Percentiles rank a stretch among this genome's conserved stretches.
Conservation (phyloP, 2,113 vertebrate species). For the Triplophysa dalaica region DNA sequence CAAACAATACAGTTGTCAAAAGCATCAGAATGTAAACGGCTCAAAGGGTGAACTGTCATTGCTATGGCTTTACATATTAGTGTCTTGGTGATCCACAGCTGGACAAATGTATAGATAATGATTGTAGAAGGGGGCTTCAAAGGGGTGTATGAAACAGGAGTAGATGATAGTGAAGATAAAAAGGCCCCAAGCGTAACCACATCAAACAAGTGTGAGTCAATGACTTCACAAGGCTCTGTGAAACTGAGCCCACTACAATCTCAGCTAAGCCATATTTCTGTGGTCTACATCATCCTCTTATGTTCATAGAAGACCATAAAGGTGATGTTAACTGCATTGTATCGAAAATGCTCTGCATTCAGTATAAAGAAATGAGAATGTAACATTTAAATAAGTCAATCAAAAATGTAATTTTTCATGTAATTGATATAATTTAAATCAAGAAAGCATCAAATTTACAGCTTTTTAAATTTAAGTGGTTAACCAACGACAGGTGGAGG, state of each 20-base stretch:
- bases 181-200: conserved; percentile 40
- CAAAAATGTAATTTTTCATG: background rate
- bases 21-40: no score
- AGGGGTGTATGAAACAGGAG: conserved; percentile 28
- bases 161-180: conserved; percentile 23
- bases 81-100: background rate
- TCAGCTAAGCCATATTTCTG: conserved; percentile 1
- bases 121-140: background rate
- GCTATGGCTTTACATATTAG: background rate
- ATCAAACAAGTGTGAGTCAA: conserved; percentile 39
- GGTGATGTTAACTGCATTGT: background rate
- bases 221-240: conserved; percentile 29
- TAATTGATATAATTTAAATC: background rate
- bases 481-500: background rate
- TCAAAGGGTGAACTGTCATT: no score
- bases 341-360: conserved; percentile 9
- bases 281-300: background rate
- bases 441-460: background rate
- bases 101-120: background rate
- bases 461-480: no score
- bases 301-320: background rate
- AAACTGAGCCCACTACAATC: conserved; percentile 47
- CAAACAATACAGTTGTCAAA: no score
- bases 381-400: background rate
- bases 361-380: background rate